phyloP scores from a whole-genome alignment of 2,113 vertebrate genomes.

The Cynoglossus semilaevis region DNA sequence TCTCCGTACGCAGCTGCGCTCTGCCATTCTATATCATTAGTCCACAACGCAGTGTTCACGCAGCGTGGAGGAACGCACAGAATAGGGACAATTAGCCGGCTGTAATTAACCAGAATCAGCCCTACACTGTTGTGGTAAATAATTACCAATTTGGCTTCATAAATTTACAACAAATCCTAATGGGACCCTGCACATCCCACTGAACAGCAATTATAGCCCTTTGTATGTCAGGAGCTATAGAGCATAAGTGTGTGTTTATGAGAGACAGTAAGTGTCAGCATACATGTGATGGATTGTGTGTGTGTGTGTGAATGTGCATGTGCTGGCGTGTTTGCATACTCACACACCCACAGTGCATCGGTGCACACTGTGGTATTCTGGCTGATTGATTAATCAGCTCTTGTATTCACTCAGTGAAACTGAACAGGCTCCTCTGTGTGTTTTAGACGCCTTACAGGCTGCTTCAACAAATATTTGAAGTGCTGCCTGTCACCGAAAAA shows the following conservation, averaged over 20 bases:
- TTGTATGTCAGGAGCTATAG: slow-evolving; percentile 33
- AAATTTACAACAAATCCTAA: slow-evolving; percentile 59
- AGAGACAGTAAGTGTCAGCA: slow-evolving; percentile 27
- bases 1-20: slow-evolving; percentile 52
- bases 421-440: slow-evolving; percentile 36
- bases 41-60: slow-evolving; percentile 58
- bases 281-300: slow-evolving; percentile 23
- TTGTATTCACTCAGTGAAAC: slow-evolving; percentile 27
- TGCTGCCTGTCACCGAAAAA: neutral
- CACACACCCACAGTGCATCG: slow-evolving; percentile 21
- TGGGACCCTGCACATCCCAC: slow-evolving; percentile 53
- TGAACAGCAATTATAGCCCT: slow-evolving; percentile 62
- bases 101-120: slow-evolving; percentile 67
- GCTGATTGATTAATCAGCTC: slow-evolving; percentile 60
- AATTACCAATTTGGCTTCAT: slow-evolving; percentile 62
- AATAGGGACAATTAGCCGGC: slow-evolving; percentile 63
- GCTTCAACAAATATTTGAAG: slow-evolving; percentile 64
- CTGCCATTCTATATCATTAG: slow-evolving; percentile 68
- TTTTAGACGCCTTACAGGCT: slow-evolving; percentile 44
- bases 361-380: slow-evolving; percentile 23
- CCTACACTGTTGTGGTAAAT: slow-evolving; percentile 63
- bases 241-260: slow-evolving; percentile 18
- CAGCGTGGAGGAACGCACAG: slow-evolving; percentile 54
- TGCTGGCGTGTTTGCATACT: slow-evolving; percentile 24
- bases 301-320: slow-evolving; percentile 17